Evolutionary conservation across 2,797 vertebrate genomes (phyloP).

Genomic region (Malurus leucopterus): DNA sequence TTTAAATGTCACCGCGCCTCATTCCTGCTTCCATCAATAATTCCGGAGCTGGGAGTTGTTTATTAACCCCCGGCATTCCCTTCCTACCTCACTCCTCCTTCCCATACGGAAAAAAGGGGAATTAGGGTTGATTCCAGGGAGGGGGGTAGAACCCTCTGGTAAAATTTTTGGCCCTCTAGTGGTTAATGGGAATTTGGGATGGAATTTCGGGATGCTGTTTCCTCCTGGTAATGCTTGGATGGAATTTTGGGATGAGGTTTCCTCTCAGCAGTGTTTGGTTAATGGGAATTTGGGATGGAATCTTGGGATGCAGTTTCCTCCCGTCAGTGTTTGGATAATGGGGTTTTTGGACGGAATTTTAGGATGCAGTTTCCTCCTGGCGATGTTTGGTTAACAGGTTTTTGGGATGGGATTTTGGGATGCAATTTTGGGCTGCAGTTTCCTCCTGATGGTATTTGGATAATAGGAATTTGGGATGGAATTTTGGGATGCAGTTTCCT

Average conservation of each 20-base stretch:
- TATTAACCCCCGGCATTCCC: slow-evolving; percentile 75
- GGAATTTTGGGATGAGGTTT: not conserved
- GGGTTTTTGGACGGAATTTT: too few relatives aligned
- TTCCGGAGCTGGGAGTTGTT: slow-evolving; percentile 70
- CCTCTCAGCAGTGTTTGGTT: not conserved
- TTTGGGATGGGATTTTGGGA: too few relatives aligned
- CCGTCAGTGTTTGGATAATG: not conserved
- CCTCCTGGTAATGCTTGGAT: not conserved
- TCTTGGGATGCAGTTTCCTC: not conserved
- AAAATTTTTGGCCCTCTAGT: slow-evolving; percentile 56
- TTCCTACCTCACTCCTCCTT: not conserved
- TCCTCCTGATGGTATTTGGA: rapidly evolving
- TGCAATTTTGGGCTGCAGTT: not conserved
- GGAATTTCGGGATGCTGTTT: not conserved
- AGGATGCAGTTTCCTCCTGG: not conserved
- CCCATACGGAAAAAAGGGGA: not conserved
- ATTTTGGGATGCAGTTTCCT: not conserved
- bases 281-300: not conserved
- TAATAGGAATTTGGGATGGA: not conserved
- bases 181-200: not conserved
- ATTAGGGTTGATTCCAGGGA: not conserved
- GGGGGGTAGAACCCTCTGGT: not conserved
- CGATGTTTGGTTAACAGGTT: not conserved
- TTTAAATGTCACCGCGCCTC: slow-evolving; percentile 98
- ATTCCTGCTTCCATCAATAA: slow-evolving; percentile 91